Conservation (phyloP, 2,113 vertebrate genomes). For the Thalassoma bifasciatum region DNA sequence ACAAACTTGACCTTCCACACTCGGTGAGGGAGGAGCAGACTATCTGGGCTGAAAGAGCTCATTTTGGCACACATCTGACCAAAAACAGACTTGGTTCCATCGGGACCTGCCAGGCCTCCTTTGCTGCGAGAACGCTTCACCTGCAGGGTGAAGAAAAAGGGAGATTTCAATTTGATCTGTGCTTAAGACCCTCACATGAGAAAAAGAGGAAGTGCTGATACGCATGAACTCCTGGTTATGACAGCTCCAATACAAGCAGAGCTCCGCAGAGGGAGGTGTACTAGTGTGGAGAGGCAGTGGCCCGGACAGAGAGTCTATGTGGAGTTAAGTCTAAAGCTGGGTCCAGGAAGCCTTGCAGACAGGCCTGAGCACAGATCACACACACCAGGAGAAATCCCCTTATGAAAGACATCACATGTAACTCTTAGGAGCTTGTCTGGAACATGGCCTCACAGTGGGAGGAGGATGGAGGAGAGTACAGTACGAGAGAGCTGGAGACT, state of each 20-base stretch:
- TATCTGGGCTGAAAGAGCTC: constrained; percentile 97
- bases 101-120: constrained; percentile 96
- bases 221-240: constrained; percentile 31
- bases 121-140: constrained; percentile 99
- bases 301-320: constrained; percentile 13
- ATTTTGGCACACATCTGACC: constrained; percentile 99
- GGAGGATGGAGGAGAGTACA: background rate
- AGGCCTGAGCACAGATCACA: constrained; percentile 34
- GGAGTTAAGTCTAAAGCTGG: constrained; percentile 32
- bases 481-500: background rate
- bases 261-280: background rate
- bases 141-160: constrained; percentile 69
- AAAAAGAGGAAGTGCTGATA: constrained; percentile 18
- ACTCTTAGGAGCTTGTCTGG: constrained; percentile 43
- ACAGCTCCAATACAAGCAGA: constrained; percentile 36
- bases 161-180: constrained; percentile 24
- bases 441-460: constrained; percentile 9
- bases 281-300: constrained; percentile 10
- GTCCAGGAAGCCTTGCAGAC: constrained; percentile 36
- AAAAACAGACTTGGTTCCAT: constrained; percentile 98
- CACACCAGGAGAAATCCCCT: constrained; percentile 48
- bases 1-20: constrained; percentile 99
- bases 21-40: constrained; percentile 94
- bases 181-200: constrained; percentile 27
- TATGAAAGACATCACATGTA: constrained; percentile 74